Evolutionary conservation across 2,113 vertebrate species (phyloP).

Genomic region (Ptilorrhoa leucosticta): DNA sequence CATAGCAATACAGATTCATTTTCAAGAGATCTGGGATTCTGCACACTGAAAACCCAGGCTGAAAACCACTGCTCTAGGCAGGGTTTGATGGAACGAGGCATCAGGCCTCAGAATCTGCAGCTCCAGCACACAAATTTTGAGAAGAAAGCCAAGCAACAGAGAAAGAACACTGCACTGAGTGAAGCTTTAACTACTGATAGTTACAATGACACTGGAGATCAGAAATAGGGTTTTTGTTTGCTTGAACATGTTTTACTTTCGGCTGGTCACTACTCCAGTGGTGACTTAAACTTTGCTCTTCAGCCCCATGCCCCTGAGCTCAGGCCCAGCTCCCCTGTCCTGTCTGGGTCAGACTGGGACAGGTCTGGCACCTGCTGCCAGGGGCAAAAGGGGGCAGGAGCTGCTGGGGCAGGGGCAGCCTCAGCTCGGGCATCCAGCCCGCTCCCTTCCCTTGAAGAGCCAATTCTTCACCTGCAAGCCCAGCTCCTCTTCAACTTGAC

Average conservation of each 20-base stretch:
- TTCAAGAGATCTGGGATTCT: neutral
- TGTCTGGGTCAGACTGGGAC: neutral
- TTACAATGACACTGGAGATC: neutral
- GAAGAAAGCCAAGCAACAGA: neutral
- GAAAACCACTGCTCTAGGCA: neutral
- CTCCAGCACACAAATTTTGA: neutral
- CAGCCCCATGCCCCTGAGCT: neutral
- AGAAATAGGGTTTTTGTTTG: neutral
- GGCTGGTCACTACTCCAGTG: neutral
- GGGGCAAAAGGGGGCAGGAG: neutral
- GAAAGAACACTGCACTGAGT: neutral
- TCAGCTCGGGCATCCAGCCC: neutral
- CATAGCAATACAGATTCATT: neutral
- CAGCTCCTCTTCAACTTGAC: neutral
- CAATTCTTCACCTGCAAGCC: neutral
- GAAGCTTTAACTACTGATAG: neutral
- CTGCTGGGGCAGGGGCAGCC: neutral
- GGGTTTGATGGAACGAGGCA: neutral
- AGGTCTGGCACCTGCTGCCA: neutral
- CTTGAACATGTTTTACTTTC: neutral
- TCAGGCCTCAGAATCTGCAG: neutral
- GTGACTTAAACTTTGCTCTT: neutral
- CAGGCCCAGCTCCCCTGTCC: neutral
- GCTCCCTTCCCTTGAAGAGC: neutral
- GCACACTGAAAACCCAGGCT: neutral